Evolutionary conservation across 2,888 invertebrate genomes (phyloP), one percentile per base, ranked within the genome.

Genomic region (Cacoxenus indagator): DNA sequence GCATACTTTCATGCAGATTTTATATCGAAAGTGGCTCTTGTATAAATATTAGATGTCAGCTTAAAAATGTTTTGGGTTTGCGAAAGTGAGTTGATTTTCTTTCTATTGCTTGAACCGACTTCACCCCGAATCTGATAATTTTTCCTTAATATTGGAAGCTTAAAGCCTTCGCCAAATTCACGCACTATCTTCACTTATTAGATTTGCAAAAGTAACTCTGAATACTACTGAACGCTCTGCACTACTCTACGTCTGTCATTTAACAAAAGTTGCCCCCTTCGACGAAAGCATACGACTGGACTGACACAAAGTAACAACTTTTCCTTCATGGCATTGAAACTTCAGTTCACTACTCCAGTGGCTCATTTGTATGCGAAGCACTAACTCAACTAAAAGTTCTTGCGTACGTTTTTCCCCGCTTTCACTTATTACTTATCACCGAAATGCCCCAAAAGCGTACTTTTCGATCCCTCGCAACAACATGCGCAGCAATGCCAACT

Each of bases 371-470:
- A 81, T 81, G 81, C 81, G 75, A 75, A 78, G 73, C 81, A 83
- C 75, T 75, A 76, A 70, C 51, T 68, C 68, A 81, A 78, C 82
- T 80, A 80, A 81, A 81, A 81, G 78, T 83, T 83, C 76, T 75
- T 76, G 72, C 73, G 72, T 64, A 65, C 70, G 24, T 68, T 70
- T 61, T 70, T 66, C 59, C 70, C 45, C 57, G 73, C 74, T 55
- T 71, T 82, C 80, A 82, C 83, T 83, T 82, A 81, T 82, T 82
- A 82, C 81, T 83, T 81, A 81, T 83, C 83, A 81, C 81, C 75
- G 69, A 57, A 22, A 62, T 26, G 26, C 26, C 65, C 6, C n/a
- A 64, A 45, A 64, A 45, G 14, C 14, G 45, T n/a, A n/a, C n/a
- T n/a, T n/a, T n/a, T n/a, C n/a, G n/a, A n/a, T n/a, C n/a, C n/a